Percentiles rank a stretch among this genome's conserved stretches.
These are phyloP conservation scores for Archaeoteleia sp. DNA, from an alignment of 2,888 invertebrate genomes.

Conservation along the genomic window DNA sequence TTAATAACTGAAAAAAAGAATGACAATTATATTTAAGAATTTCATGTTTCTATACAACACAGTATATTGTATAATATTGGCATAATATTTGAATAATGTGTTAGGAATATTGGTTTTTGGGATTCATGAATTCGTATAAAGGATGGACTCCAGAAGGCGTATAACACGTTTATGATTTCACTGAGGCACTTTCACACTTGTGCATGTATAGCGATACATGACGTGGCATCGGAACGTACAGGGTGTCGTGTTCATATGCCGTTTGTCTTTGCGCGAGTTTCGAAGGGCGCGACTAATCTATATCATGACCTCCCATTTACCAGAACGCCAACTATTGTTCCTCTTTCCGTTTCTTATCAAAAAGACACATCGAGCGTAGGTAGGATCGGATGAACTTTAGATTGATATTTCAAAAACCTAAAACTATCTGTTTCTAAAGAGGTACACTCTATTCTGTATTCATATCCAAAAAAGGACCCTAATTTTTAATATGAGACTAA, in stretches of 20 bases:
- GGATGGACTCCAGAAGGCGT: background rate
- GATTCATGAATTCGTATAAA: conserved; percentile 8
- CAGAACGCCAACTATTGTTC: conserved; percentile 40
- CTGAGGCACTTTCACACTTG: conserved; percentile 36
- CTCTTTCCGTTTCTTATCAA: conserved; percentile 23
- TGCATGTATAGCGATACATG: conserved; percentile 43
- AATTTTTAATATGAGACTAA: too few relatives aligned
- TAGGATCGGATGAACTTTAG: conserved; percentile 27
- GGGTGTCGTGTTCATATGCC: conserved; percentile 43
- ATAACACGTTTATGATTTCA: conserved; percentile 11
- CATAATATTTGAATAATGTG: too few relatives aligned
- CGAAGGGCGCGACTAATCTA: conserved; percentile 56
- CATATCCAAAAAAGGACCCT: too few relatives aligned
- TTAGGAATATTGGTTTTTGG: background rate
- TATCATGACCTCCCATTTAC: conserved; percentile 52
- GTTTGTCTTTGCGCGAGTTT: conserved; percentile 51
- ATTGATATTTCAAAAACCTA: conserved; percentile 27
- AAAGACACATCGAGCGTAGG: conserved; percentile 18
- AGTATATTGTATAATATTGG: too few relatives aligned
- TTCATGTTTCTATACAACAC: too few relatives aligned
- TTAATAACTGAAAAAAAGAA: too few relatives aligned
- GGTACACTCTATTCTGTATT: too few relatives aligned
- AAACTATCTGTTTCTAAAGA: too few relatives aligned
- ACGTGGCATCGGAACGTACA: conserved; percentile 41
- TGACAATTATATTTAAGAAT: too few relatives aligned